A percentile compares a stretch with the other conserved stretches of the same genome.
Conservation (phyloP, 2,113 vertebrate species). For the Scytalopus superciliaris region DNA sequence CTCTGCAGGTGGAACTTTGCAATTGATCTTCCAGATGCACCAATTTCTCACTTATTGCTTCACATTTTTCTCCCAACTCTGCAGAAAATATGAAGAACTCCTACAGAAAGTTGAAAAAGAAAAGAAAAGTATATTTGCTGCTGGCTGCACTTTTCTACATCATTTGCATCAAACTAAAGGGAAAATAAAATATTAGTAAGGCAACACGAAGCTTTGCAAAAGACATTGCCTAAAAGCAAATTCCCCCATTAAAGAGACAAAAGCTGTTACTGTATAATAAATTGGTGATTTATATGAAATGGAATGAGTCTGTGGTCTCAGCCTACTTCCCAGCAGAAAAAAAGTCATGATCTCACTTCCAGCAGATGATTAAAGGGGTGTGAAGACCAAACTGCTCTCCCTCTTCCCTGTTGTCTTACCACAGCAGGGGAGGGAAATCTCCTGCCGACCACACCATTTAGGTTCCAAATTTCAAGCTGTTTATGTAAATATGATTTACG, state of each 20-base stretch:
- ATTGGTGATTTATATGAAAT: not conserved
- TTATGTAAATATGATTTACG: not conserved
- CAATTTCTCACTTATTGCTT: conserved; percentile 78
- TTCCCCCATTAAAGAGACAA: not conserved
- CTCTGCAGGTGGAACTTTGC: conserved; percentile 75
- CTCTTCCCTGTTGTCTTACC: not conserved
- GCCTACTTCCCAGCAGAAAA: conserved; percentile 8
- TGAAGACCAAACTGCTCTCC: not conserved
- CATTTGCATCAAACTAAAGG: not conserved
- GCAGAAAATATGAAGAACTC: conserved; percentile 61
- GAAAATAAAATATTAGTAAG: conserved; percentile 11
- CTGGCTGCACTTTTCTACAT: not conserved
- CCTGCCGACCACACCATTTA: not conserved
- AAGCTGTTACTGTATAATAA: not conserved
- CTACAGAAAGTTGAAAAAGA: conserved; percentile 47
- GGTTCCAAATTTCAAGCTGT: not conserved
- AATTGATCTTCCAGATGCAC: conserved; percentile 85
- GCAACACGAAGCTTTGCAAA: not conserved
- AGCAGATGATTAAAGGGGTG: not conserved
- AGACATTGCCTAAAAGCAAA: conserved; percentile 1
- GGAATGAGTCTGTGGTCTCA: not conserved
- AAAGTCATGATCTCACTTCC: not conserved
- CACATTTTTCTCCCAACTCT: conserved; percentile 70
- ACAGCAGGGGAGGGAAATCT: not conserved
- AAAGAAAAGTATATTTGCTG: not conserved